phyloP scores from a whole-genome alignment of 1,140 invertebrate species.

The Vollenhovia emeryi region DNA sequence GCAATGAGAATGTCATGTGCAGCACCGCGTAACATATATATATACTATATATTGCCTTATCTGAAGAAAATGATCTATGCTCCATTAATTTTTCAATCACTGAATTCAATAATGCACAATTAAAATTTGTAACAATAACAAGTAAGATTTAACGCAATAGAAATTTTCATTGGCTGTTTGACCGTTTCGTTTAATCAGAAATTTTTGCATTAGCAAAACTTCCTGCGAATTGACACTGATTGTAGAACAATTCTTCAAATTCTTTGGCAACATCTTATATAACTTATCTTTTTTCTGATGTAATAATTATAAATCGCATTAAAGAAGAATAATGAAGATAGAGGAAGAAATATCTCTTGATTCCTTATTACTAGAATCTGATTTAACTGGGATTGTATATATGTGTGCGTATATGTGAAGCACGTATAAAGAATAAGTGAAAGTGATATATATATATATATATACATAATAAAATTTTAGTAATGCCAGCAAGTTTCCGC shows the following conservation, averaged over 20 bases:
- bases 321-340: background rate
- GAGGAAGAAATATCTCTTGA: too few relatives aligned
- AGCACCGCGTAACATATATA: background rate
- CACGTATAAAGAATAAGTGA: background rate
- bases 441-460: background rate
- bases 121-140: background rate
- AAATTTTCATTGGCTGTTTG: background rate
- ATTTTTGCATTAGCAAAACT: background rate
- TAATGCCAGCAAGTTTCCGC: slow-evolving; percentile 1
- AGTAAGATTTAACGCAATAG: background rate
- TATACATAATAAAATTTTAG: too few relatives aligned
- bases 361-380: background rate
- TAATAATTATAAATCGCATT: background rate
- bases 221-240: background rate
- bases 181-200: background rate
- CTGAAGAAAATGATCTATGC: background rate
- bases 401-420: background rate
- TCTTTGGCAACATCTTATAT: background rate
- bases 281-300: background rate
- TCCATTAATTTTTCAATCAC: background rate
- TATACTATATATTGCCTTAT: background rate
- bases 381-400: background rate
- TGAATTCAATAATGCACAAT: background rate
- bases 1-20: background rate
- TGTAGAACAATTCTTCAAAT: too few relatives aligned